phyloP scores from a whole-genome alignment of 2,113 vertebrate species.

The Hirundichthys speculiger region DNA sequence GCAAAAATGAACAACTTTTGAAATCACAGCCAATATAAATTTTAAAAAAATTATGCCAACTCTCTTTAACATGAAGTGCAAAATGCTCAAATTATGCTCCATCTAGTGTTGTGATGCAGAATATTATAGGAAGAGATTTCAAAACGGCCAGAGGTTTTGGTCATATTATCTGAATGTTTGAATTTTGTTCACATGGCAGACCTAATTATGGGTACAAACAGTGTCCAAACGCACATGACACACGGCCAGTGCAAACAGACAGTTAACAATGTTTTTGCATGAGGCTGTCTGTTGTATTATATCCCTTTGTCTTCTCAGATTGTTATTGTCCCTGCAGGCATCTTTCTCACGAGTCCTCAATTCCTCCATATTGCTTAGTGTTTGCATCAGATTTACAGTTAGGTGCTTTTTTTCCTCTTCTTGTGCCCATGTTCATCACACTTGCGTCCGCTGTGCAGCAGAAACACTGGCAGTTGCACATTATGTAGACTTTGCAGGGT shows the following conservation, averaged over 20 bases:
- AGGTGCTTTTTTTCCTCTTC: slow-evolving; percentile 45
- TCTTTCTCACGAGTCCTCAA: slow-evolving; percentile 23
- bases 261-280: slow-evolving; percentile 44
- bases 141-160: not conserved
- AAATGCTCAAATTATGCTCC: not conserved
- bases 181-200: not conserved
- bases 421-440: slow-evolving; percentile 37
- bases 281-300: slow-evolving; percentile 24
- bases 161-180: not conserved
- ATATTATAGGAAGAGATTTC: not conserved
- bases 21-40: too few relatives aligned
- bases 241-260: slow-evolving; percentile 30
- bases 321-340: slow-evolving; percentile 40
- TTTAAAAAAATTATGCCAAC: too few relatives aligned
- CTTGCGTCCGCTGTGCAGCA: not conserved
- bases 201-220: not conserved
- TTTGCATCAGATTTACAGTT: slow-evolving; percentile 64
- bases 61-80: too few relatives aligned
- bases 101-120: not conserved
- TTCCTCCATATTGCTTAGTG: slow-evolving; percentile 31
- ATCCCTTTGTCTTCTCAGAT: slow-evolving; percentile 9
- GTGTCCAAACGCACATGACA: slow-evolving; percentile 25
- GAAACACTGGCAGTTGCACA: slow-evolving; percentile 15
- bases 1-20: too few relatives aligned
- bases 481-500: slow-evolving; percentile 16